Evolutionary conservation across 1,140 invertebrate genomes (phyloP).

Genomic region (Aphelinus atriplicis): DNA sequence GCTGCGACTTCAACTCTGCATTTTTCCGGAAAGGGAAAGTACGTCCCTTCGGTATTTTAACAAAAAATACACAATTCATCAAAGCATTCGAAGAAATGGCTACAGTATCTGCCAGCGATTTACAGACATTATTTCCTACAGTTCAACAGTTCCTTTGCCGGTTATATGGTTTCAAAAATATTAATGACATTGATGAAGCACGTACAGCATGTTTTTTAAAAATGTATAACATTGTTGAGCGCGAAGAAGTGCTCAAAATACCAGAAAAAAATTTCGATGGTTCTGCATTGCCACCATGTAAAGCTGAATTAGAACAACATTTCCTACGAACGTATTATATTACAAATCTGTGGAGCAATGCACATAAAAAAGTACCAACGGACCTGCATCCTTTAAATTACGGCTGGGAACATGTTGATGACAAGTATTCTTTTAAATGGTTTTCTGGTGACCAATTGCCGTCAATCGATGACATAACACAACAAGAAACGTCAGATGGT

Average conservation of each 20-base stretch:
- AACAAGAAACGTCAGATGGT: too few relatives aligned
- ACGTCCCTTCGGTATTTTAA: slow-evolving; percentile 38
- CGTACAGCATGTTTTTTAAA: too few relatives aligned
- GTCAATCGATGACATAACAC: too few relatives aligned
- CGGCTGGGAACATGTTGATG: slow-evolving; percentile 30
- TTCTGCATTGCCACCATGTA: slow-evolving; percentile 34
- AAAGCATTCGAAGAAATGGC: slow-evolving; percentile 18
- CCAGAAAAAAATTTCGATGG: slow-evolving; percentile 28
- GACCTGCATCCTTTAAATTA: background rate
- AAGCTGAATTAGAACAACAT: slow-evolving; percentile 39
- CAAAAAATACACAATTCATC: slow-evolving; percentile 29
- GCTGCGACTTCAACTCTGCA: slow-evolving; percentile 43
- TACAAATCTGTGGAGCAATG: slow-evolving; percentile 31
- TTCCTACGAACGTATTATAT: slow-evolving; percentile 28
- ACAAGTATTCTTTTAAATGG: slow-evolving; percentile 25
- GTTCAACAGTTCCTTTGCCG: too few relatives aligned
- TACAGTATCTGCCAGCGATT: too few relatives aligned
- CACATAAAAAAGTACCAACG: slow-evolving; percentile 6
- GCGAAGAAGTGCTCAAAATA: background rate
- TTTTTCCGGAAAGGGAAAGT: slow-evolving; percentile 42
- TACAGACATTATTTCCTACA: too few relatives aligned
- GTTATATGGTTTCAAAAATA: too few relatives aligned
- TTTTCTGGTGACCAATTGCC: slow-evolving; percentile 28
- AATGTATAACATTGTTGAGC: too few relatives aligned
- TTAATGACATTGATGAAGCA: too few relatives aligned